Conservation (phyloP, 2,888 invertebrate species). For the Hirtodrosophila trivittata region DNA sequence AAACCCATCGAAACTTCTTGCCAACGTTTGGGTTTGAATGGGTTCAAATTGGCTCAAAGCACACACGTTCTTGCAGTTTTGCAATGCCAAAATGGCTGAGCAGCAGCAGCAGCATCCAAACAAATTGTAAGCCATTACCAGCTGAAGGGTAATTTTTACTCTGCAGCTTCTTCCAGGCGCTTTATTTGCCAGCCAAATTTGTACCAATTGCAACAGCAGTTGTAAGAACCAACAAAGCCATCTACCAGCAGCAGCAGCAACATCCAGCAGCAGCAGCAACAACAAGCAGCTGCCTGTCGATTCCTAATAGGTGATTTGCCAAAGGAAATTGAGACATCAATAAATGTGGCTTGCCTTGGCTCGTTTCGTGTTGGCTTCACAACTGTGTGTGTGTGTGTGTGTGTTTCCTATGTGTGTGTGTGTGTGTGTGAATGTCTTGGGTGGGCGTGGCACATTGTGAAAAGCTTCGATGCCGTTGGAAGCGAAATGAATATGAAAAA, state of each 20-base stretch:
- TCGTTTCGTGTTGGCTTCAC: slow-evolving; percentile 34
- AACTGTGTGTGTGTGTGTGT: slow-evolving; percentile 16
- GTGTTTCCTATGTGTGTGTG: slow-evolving; percentile 9
- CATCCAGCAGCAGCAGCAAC: slow-evolving; percentile 27
- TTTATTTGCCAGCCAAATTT: slow-evolving; percentile 77
- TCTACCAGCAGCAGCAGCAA: slow-evolving; percentile 28
- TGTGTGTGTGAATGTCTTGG: slow-evolving; percentile 6
- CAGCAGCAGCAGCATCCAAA: slow-evolving; percentile 56
- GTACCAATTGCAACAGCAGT: slow-evolving; percentile 72
- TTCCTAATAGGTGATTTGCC: slow-evolving; percentile 79
- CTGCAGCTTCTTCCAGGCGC: slow-evolving; percentile 61
- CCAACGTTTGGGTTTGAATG: background rate
- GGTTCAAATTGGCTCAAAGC: slow-evolving; percentile 10
- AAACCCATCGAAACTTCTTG: slow-evolving; percentile 8
- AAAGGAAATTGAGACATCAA: slow-evolving; percentile 81
- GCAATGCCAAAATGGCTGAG: slow-evolving; percentile 37
- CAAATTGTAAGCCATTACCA: slow-evolving; percentile 76
- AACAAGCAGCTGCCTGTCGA: slow-evolving; percentile 60
- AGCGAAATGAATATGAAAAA: background rate
- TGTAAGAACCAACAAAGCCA: slow-evolving; percentile 66
- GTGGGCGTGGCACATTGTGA: slow-evolving; percentile 1
- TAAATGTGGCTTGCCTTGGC: slow-evolving; percentile 71
- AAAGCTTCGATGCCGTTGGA: background rate
- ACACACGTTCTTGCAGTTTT: slow-evolving; percentile 53
- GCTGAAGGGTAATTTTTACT: slow-evolving; percentile 77